These are phyloP conservation scores for Semaprochilodus insignis DNA, from an alignment of 2,797 vertebrate genomes.

Conservation along the genomic window DNA sequence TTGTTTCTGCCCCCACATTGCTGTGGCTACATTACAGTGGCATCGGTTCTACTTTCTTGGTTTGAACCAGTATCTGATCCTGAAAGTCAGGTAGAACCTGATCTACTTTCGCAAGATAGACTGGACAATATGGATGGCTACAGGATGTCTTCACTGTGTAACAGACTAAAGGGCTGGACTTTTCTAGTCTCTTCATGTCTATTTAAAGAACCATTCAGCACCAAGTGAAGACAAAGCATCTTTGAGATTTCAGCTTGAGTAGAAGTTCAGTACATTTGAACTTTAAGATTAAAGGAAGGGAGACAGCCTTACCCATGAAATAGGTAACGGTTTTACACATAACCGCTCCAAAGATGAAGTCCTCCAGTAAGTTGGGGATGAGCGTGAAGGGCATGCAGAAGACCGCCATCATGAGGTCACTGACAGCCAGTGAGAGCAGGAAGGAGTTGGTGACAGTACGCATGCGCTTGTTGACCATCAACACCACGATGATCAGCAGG, in stretches of 20 bases:
- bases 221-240: not conserved
- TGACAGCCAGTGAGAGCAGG: constrained; percentile 84
- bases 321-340: constrained; percentile 90
- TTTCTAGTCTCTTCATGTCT: no score
- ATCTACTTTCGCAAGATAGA: no score
- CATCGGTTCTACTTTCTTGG: no score
- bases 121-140: no score
- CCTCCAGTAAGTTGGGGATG: constrained; percentile 89
- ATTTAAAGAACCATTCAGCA: not conserved
- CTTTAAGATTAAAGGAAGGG: not conserved
- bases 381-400: constrained; percentile 88
- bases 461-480: constrained; percentile 81
- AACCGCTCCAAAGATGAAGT: constrained; percentile 89
- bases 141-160: no score
- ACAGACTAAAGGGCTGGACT: no score
- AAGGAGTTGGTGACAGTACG: constrained; percentile 87
- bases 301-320: constrained; percentile 86
- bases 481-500: constrained; percentile 79
- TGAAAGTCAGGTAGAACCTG: no score
- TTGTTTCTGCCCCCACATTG: no score
- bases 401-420: constrained; percentile 84
- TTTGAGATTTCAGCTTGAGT: not conserved
- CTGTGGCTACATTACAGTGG: no score
- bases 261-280: not conserved
- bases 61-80: no score